Conservation (phyloP, 2,797 vertebrate genomes). For the Sphenopsis melanotis region DNA sequence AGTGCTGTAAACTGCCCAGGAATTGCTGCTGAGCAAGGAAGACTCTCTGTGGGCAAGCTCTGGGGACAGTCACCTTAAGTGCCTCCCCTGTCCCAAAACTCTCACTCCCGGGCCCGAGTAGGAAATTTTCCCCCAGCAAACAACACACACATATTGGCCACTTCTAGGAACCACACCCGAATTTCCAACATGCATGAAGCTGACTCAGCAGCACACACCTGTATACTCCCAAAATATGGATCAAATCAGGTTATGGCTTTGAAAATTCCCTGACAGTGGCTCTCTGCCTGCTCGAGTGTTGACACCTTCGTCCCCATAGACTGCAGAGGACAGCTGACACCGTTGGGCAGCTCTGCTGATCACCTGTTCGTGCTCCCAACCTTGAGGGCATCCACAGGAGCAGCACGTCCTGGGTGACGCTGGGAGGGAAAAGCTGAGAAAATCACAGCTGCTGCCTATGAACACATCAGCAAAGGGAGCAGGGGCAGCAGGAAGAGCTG, state of each 20-base stretch:
- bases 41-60: fast-evolving
- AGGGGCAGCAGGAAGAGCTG: background rate
- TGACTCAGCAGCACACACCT: background rate
- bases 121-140: background rate
- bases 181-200: background rate
- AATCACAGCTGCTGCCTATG: background rate
- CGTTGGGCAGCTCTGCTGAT: background rate
- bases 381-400: background rate
- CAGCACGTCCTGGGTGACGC: fast-evolving
- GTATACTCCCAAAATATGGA: background rate
- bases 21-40: background rate
- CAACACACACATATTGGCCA: fast-evolving
- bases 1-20: background rate
- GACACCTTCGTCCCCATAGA: fast-evolving
- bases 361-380: background rate
- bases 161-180: background rate
- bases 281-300: background rate
- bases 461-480: background rate
- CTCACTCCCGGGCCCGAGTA: fast-evolving
- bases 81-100: background rate
- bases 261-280: background rate
- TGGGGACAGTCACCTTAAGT: background rate
- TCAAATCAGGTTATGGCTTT: background rate
- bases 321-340: background rate
- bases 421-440: background rate